Conservation (phyloP, 2,113 vertebrate genomes). For the Pterocles gutturalis region DNA sequence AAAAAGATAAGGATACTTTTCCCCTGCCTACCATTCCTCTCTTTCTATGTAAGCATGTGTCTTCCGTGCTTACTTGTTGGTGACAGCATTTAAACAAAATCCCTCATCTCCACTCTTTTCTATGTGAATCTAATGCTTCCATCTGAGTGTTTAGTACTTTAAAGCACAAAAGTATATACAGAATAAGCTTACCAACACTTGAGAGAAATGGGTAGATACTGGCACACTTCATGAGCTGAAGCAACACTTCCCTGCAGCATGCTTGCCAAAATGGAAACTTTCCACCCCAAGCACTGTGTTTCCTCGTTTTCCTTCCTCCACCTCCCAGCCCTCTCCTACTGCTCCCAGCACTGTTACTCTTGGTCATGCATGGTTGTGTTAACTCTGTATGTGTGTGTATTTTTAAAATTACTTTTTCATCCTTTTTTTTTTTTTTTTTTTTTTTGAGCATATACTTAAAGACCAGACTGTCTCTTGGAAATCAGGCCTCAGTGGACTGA, state of each 20-base stretch:
- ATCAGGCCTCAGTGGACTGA: background rate
- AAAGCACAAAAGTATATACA: background rate
- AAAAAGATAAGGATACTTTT: background rate
- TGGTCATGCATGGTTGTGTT: background rate
- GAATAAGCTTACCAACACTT: background rate
- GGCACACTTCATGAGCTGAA: background rate
- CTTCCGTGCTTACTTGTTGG: background rate
- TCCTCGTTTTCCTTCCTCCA: background rate
- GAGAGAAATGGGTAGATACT: background rate
- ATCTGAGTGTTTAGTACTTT: background rate
- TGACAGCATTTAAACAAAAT: background rate
- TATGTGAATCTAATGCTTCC: background rate
- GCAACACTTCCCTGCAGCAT: background rate
- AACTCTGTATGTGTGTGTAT: background rate
- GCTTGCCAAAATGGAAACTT: background rate
- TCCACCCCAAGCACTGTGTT: background rate
- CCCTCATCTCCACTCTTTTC: background rate
- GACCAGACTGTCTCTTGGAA: background rate
- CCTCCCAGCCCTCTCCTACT: background rate
- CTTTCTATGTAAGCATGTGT: background rate
- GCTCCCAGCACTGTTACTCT: background rate
- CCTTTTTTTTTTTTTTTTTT: background rate
- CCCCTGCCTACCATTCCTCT: slow-evolving; percentile 8
- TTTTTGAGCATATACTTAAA: background rate
- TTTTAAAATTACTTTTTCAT: background rate